Base-by-base conservation (phyloP, 1,140 invertebrate genomes). In the Aphelenchoides besseyi region DNA sequence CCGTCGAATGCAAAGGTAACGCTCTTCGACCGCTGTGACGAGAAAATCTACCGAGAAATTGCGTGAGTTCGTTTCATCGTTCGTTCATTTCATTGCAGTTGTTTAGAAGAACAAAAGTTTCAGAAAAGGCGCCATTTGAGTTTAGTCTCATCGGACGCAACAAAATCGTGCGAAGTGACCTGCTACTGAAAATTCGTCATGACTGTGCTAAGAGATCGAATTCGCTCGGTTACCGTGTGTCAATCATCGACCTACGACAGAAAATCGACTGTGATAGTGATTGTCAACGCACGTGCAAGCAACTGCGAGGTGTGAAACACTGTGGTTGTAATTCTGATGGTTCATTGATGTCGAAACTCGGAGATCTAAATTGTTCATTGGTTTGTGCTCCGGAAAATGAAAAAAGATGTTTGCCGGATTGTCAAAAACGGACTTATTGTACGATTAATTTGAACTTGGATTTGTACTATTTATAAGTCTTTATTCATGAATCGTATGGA, bases 41-140 rank as follows among this genome's bases (percentile, higher is more conserved):
- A 23, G 12, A 12, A 23, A 48, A 48, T 48, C 12, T 48, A 48
- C 23, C 41, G 41, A 48, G 41, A 48, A 23, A 48, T 48, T 23
- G 41, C 41, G 41, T 48, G 41, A 48, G 41, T 48, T 48, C 41
- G 41, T 48, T 48, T 48, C 41, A 23, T 48, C n/a, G n/a, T n/a
- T n/a, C n/a, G n/a, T n/a, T n/a, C n/a, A n/a, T n/a, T n/a, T n/a
- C n/a, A n/a, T n/a, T n/a, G n/a, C n/a, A n/a, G n/a, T n/a, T n/a
- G n/a, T 48, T 48, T 23, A 48, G 41, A 12, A 12, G 41, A 23
- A 48, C 41, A 23, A 48, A 48, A 48, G 41, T 23, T 23, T 23
- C 41, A 12, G 41, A 12, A 12, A 12, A 48, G 12, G 41, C 41
- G 41, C 41, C 41, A 12, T 48, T 48, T 23, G 23, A 12, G 12